A percentile compares a stretch with the other conserved stretches of the same genome.
Evolutionary conservation across 1,140 invertebrate species (phyloP).

Genomic region (Monomorium pharaonis): DNA sequence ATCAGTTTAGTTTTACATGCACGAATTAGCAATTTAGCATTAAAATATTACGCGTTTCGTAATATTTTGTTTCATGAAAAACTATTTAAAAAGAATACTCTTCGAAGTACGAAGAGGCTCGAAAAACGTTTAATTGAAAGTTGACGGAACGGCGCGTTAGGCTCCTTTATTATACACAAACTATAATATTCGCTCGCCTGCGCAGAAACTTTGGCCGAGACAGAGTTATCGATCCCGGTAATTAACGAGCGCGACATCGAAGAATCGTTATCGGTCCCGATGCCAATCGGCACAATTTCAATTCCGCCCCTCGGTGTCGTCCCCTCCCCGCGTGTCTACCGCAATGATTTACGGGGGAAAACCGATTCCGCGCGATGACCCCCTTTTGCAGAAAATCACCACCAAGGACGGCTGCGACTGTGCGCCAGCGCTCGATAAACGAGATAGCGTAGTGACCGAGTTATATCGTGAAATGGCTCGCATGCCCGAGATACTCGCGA

Average conservation of each 20-base stretch:
- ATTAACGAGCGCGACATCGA: constrained; percentile 24
- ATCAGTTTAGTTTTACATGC: not conserved
- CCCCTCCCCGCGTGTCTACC: not conserved
- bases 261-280: constrained; percentile 24
- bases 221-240: not conserved
- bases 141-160: not conserved
- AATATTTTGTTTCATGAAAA: not conserved
- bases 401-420: constrained; percentile 17
- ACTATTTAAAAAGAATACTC: not conserved
- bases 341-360: constrained; percentile 52
- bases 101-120: not conserved
- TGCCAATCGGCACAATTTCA: constrained; percentile 36
- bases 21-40: not conserved
- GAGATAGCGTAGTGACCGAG: constrained; percentile 29
- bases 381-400: constrained; percentile 52
- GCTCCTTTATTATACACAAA: not conserved
- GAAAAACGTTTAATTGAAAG: not conserved
- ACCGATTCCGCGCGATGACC: constrained; percentile 48
- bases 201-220: not conserved
- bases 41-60: not conserved
- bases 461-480: not conserved
- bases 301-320: not conserved
- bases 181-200: too few relatives aligned
- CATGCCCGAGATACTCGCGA: constrained; percentile 5
- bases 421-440: constrained; percentile 18